Percentiles rank a stretch among this genome's conserved stretches.
phyloP scores from a whole-genome alignment of 2,888 invertebrate species.

The Aleiodes testaceus region DNA sequence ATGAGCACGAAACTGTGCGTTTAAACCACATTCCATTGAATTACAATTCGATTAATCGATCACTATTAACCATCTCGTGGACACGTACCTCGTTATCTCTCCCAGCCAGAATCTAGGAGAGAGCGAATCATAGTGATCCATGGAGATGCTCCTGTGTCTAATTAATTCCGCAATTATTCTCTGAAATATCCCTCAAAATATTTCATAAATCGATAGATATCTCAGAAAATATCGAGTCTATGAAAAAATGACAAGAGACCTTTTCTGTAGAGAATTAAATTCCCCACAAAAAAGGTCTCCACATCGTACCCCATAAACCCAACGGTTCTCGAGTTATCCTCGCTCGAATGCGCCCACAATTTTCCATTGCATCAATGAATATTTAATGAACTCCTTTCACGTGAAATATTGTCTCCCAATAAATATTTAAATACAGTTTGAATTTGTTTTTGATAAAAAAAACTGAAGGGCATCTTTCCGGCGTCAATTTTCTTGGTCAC shows the following conservation, averaged over 20 bases:
- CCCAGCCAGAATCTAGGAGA: not conserved
- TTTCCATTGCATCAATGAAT: too few species aligned
- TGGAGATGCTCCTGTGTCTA: not conserved
- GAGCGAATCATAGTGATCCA: not conserved
- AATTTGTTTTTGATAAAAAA: not conserved
- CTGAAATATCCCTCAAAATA: not conserved
- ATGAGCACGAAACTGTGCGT: too few species aligned
- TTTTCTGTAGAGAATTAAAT: too few species aligned
- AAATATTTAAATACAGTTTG: slow-evolving; percentile 1
- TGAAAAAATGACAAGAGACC: too few species aligned
- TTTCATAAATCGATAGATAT: too few species aligned
- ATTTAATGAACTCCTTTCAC: not conserved
- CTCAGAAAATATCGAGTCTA: too few species aligned
- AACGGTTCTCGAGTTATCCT: too few species aligned
- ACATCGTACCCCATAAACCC: too few species aligned
- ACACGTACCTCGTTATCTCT: not conserved
- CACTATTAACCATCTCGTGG: not conserved
- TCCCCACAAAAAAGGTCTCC: too few species aligned
- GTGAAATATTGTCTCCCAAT: not conserved
- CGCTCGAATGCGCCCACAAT: too few species aligned
- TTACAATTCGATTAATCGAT: slow-evolving; percentile 5
- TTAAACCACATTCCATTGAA: too few species aligned
- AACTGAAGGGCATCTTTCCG: not conserved
- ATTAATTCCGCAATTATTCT: not conserved
- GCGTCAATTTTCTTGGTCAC: slow-evolving; percentile 26